Evolutionary conservation across 2,888 invertebrate genomes (phyloP).

Genomic region (Lasioglossum lativentre): DNA sequence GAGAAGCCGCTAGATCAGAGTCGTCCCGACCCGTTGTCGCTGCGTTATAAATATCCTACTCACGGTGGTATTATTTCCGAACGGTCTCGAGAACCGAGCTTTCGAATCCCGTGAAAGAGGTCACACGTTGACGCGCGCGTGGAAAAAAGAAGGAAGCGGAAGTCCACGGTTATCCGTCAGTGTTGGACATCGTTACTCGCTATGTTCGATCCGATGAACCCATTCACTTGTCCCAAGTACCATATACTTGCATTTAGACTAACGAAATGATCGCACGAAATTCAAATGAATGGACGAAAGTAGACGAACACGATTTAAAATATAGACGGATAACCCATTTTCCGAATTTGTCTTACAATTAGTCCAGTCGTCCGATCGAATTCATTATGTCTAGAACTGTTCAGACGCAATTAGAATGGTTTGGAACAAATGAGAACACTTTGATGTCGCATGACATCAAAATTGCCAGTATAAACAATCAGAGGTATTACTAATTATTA

Average conservation of each 20-base stretch:
- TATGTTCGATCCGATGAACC: not conserved
- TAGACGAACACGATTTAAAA: not conserved
- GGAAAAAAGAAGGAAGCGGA: constrained; percentile 58
- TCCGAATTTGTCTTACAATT: not conserved
- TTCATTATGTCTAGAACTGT: not conserved
- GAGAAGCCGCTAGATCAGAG: constrained; percentile 69
- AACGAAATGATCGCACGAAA: not conserved
- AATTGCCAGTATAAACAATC: no score
- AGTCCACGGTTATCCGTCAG: constrained; percentile 10
- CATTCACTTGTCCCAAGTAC: no score
- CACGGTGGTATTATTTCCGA: constrained; percentile 73
- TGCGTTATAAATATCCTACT: constrained; percentile 71
- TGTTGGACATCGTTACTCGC: not conserved
- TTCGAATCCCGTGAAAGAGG: constrained; percentile 68
- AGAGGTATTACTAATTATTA: no score
- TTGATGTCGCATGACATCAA: no score
- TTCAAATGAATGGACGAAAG: not conserved
- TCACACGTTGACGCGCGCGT: constrained; percentile 57
- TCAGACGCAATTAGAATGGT: no score
- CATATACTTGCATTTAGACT: not conserved
- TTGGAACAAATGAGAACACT: no score
- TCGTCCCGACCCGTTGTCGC: constrained; percentile 69
- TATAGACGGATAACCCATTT: not conserved
- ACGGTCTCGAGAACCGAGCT: constrained; percentile 66
- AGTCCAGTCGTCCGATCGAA: not conserved